phyloP scores from a whole-genome alignment of 1,140 invertebrate genomes.

The Ceratosolen solmsi region DNA sequence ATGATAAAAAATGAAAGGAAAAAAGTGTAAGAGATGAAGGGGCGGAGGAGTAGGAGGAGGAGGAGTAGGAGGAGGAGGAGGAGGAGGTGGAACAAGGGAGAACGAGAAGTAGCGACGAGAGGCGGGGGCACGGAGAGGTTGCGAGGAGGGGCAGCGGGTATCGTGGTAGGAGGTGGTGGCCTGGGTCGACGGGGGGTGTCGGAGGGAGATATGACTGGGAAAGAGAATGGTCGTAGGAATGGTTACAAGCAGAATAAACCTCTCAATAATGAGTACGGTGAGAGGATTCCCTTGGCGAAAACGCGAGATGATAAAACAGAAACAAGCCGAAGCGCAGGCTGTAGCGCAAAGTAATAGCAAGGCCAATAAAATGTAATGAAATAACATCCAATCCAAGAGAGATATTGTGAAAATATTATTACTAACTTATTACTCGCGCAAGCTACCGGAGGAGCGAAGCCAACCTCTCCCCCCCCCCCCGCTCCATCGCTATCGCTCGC shows the following conservation, averaged over 20 bases:
- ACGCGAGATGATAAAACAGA: conserved; percentile 72
- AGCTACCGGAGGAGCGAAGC: conserved; percentile 56
- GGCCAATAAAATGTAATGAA: conserved; percentile 75
- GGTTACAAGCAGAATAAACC: conserved; percentile 73
- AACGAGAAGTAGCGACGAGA: neutral
- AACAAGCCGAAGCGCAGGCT: conserved; percentile 56
- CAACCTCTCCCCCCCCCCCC: no score
- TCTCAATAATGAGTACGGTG: conserved; percentile 71
- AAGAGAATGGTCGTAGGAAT: conserved; percentile 55
- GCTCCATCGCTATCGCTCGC: conserved; percentile 29
- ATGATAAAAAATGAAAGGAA: conserved; percentile 53
- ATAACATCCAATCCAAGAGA: conserved; percentile 73
- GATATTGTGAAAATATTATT: conserved; percentile 75
- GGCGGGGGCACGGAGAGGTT: neutral
- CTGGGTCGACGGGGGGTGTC: conserved; percentile 7
- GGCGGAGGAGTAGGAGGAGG: neutral
- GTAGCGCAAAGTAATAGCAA: conserved; percentile 68
- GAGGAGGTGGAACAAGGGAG: neutral
- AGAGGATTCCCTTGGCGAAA: conserved; percentile 70
- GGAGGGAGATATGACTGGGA: conserved; percentile 38
- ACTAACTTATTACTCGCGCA: conserved; percentile 72
- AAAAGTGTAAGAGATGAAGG: conserved; percentile 1
- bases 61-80: neutral
- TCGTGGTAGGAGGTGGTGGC: conserved; percentile 1
- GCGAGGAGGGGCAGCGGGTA: neutral